Evolutionary conservation across 1,140 invertebrate species (phyloP).

Genomic region (Calycopis cecrops): DNA sequence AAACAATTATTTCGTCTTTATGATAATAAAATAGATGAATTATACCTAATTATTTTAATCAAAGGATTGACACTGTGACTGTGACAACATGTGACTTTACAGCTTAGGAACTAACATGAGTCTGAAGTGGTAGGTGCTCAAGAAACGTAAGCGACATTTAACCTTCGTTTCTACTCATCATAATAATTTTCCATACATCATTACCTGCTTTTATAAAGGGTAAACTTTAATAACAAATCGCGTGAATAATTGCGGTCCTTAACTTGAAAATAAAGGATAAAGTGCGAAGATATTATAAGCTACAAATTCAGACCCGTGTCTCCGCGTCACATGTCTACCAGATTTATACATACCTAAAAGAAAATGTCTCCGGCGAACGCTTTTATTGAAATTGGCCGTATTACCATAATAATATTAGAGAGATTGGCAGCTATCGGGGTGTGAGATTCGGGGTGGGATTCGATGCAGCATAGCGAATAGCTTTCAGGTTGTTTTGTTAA

Average conservation of each 20-base stretch:
- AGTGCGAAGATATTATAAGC: slow-evolving; percentile 53
- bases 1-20: no score
- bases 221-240: no score
- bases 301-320: slow-evolving; percentile 59
- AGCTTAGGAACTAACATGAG: no score
- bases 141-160: no score
- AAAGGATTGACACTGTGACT: no score
- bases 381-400: slow-evolving; percentile 69
- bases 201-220: background rate
- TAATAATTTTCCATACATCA: no score
- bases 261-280: slow-evolving; percentile 38
- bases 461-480: background rate
- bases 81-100: no score
- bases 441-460: slow-evolving; percentile 35
- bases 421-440: slow-evolving; percentile 64
- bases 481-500: no score
- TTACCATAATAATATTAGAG: slow-evolving; percentile 71
- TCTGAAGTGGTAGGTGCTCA: no score
- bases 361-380: slow-evolving; percentile 58
- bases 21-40: no score
- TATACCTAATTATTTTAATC: no score
- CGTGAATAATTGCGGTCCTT: slow-evolving; percentile 17
- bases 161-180: no score
- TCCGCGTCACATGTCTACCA: slow-evolving; percentile 52
- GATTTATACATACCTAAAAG: slow-evolving; percentile 61